phyloP scores from a whole-genome alignment of 2,888 invertebrate genomes.

The Volucella zonaria region DNA sequence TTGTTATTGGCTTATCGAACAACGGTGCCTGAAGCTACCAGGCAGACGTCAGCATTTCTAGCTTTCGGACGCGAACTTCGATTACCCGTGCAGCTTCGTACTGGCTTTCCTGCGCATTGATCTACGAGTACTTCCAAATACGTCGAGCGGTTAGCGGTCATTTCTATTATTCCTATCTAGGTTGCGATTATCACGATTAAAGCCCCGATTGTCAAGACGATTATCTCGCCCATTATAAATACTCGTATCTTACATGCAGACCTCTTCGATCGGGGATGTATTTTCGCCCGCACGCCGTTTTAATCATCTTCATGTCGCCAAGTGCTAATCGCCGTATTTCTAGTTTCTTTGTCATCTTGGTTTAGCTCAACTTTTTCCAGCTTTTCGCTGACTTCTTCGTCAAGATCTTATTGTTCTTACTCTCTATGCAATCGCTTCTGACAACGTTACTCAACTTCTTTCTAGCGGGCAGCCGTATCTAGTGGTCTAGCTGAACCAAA shows the following conservation, averaged over 20 bases:
- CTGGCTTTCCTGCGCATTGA: too few relatives aligned
- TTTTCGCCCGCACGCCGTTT: constrained; percentile 75
- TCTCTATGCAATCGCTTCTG: constrained; percentile 77
- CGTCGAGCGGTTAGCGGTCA: too few relatives aligned
- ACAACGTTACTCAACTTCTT: constrained; percentile 91
- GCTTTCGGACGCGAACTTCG: too few relatives aligned
- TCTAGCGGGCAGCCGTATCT: constrained; percentile 94
- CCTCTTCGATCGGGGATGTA: constrained; percentile 77
- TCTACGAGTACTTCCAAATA: too few relatives aligned
- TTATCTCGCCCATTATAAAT: too few relatives aligned
- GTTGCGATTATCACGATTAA: constrained; percentile 76
- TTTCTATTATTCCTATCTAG: constrained; percentile 64
- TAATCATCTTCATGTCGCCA: constrained; percentile 79
- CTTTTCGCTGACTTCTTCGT: constrained; percentile 76
- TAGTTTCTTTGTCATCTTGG: constrained; percentile 79
- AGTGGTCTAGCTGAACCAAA: constrained; percentile 98
- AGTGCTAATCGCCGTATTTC: constrained; percentile 77
- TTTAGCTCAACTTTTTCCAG: constrained; percentile 78
- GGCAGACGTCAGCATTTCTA: too few relatives aligned
- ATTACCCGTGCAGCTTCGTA: too few relatives aligned
- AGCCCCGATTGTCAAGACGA: constrained; percentile 76
- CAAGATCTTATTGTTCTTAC: constrained; percentile 73
- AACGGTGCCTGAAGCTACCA: too few relatives aligned
- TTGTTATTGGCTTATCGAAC: too few relatives aligned
- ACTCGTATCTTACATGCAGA: too few relatives aligned